Conservation (phyloP, 2,113 vertebrate genomes). For the Colinus virginianus region DNA sequence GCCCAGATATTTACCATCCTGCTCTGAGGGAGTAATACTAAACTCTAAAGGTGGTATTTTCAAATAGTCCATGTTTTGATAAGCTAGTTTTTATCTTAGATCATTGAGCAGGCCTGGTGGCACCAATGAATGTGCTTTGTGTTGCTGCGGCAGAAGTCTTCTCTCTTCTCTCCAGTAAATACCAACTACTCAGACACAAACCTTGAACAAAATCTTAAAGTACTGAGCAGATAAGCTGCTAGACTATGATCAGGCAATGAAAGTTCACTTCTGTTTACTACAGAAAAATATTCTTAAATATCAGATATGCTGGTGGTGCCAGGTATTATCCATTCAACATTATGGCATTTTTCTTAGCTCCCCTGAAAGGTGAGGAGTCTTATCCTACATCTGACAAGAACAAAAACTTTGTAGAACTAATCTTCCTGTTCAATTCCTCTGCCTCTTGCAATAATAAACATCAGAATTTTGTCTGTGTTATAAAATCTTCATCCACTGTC, state of each 20-base stretch:
- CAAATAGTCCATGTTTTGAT: not conserved
- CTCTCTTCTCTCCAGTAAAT: not conserved
- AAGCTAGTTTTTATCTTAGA: not conserved
- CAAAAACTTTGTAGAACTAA: not conserved
- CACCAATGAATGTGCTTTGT: not conserved
- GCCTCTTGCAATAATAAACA: conserved; percentile 14
- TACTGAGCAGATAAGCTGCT: not conserved
- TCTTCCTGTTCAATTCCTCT: conserved; percentile 4
- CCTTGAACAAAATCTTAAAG: not conserved
- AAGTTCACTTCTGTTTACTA: conserved; percentile 17
- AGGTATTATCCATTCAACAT: not conserved
- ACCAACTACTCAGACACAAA: not conserved
- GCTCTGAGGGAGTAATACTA: not conserved
- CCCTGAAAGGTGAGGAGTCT: not conserved
- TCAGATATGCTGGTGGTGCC: not conserved
- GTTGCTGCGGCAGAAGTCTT: not conserved
- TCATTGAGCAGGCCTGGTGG: not conserved
- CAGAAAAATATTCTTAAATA: not conserved
- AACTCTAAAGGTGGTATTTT: not conserved
- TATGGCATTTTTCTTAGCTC: not conserved
- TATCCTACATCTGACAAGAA: not conserved
- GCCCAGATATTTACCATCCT: not conserved
- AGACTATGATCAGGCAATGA: not conserved
- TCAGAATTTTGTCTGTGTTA: not conserved
- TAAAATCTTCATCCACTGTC: not conserved